These are phyloP conservation scores for Mimumesa dahlbomi DNA, from an alignment of 2,888 invertebrate species.

Conservation along the genomic window DNA sequence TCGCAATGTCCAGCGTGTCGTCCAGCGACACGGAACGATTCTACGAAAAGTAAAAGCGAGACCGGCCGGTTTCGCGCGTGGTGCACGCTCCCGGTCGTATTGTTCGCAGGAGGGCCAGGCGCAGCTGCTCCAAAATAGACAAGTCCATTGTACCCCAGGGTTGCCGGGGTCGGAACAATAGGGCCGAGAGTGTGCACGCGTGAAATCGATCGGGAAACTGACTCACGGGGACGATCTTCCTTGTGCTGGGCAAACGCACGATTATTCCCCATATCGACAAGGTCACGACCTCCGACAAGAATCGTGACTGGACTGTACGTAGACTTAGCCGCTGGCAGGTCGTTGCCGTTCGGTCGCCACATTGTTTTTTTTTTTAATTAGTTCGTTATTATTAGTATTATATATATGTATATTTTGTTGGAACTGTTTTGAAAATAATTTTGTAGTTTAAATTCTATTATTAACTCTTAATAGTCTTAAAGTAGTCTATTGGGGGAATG, in stretches of 20 bases:
- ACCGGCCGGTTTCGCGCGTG: slow-evolving; percentile 18
- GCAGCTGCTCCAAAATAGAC: slow-evolving; percentile 61
- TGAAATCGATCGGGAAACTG: slow-evolving; percentile 60
- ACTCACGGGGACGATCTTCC: slow-evolving; percentile 40
- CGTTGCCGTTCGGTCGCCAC: slow-evolving; percentile 59
- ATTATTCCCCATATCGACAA: slow-evolving; percentile 62
- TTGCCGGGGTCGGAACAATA: slow-evolving; percentile 35
- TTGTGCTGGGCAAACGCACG: slow-evolving; percentile 22
- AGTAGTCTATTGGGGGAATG: no score
- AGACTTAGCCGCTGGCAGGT: slow-evolving; percentile 46
- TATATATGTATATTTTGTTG: background rate
- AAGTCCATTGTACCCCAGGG: slow-evolving; percentile 41
- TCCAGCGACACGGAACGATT: background rate
- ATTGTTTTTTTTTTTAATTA: no score
- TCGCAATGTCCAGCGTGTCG: no score
- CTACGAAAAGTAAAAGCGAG: slow-evolving; percentile 17
- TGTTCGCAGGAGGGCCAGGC: slow-evolving; percentile 37
- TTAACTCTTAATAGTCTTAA: no score
- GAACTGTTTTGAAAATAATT: no score
- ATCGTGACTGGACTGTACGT: slow-evolving; percentile 58
- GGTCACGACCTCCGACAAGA: slow-evolving; percentile 62
- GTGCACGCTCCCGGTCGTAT: slow-evolving; percentile 5
- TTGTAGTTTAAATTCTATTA: no score
- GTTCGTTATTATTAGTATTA: no score
- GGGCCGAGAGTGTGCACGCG: slow-evolving; percentile 28